Conservation (phyloP, 2,888 invertebrate species). For the Acrocera orbiculus region DNA sequence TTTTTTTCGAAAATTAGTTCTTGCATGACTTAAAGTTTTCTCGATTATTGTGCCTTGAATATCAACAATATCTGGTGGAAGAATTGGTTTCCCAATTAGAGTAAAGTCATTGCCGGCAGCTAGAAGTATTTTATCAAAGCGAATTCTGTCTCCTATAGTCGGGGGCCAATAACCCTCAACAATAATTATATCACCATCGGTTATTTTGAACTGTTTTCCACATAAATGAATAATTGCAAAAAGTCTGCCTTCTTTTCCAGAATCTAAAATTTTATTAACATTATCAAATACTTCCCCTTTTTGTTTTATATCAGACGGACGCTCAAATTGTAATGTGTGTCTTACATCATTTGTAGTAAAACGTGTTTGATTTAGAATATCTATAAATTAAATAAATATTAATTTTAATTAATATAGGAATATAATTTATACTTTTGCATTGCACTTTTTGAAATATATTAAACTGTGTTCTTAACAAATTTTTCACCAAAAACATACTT, state of each 20-base stretch:
- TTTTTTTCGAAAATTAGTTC: conserved; percentile 57
- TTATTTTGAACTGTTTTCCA: conserved; percentile 73
- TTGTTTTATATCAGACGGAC: too few species aligned
- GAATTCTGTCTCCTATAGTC: conserved; percentile 57
- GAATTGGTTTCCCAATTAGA: conserved; percentile 58
- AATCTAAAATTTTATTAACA: conserved; percentile 20
- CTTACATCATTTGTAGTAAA: too few species aligned
- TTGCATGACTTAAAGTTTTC: conserved; percentile 64
- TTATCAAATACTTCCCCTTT: conserved; percentile 17
- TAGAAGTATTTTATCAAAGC: conserved; percentile 65
- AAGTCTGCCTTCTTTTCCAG: conserved; percentile 21
- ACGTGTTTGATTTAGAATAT: too few species aligned
- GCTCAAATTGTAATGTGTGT: too few species aligned
- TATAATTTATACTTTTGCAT: too few species aligned
- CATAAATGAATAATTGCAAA: conserved; percentile 69
- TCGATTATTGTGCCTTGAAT: conserved; percentile 70
- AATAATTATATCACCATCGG: conserved; percentile 66
- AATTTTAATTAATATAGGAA: too few species aligned
- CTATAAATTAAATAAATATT: too few species aligned
- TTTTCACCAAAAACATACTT: too few species aligned
- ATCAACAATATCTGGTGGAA: conserved; percentile 53
- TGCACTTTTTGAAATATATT: too few species aligned
- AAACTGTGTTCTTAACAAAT: too few species aligned
- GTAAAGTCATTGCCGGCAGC: conserved; percentile 67
- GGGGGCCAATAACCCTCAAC: conserved; percentile 75